Base-by-base conservation (phyloP, 2,113 vertebrate species). In the Eretmochelys imbricata region DNA sequence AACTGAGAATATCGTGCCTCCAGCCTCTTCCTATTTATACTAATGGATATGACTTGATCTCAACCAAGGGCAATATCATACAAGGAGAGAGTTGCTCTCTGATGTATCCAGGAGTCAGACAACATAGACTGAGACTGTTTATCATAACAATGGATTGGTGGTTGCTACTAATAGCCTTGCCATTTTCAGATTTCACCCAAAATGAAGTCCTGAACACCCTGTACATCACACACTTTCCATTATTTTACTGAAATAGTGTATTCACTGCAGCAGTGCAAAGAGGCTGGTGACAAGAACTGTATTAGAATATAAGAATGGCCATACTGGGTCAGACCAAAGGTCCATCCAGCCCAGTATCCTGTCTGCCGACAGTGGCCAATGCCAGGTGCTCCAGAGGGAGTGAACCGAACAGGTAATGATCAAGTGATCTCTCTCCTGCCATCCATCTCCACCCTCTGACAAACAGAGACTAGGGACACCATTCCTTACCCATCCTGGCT, bases 61-160 rank as follows among this genome's bases (percentile, higher is more conserved):
- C 54, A 31, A 8, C 1, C 10, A 54, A 8, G 20, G 88, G 48
- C 27, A 51, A 42, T 76, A 31, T 8, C 76, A 3, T 53, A 49
- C 6, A 42, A 79, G 27, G 31, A 20, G 17, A 42, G 4, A 51
- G 11, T 31, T 88, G 50, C 12, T 76, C 51, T 54, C 31, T 13
- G n/a, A 38, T 9, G 62, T 62, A 62, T 62, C 59, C 59, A 62
- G 29, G 29, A 22, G 14, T 14, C 46, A 84, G 38, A 46, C 5
- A 4, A 16, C 85, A 12, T 0, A 3, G n/a, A 55, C 4, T 87
- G 76, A 27, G 8, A 51, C 2, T 38, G 13, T 6, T 87, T 0
- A 0, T 55, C 51, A 87, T 65, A 35, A 82, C 1, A 51, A 62
- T n/a, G 14, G 2, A 17, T 22, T 3, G 0, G 14, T 78, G 16